phyloP scores from a whole-genome alignment of 2,797 vertebrate species.

The Limnodromus scolopaceus region DNA sequence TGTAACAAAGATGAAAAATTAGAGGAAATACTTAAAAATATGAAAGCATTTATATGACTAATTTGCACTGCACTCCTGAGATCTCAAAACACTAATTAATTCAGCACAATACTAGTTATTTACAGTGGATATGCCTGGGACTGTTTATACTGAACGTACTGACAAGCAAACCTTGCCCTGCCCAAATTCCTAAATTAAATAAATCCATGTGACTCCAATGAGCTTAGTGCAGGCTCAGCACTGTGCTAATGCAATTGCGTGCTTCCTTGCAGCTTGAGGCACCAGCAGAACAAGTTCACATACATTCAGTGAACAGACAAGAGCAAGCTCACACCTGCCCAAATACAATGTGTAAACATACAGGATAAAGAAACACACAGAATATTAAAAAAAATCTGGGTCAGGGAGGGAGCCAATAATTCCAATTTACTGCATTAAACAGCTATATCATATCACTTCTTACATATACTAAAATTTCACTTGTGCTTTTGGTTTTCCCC shows the following conservation, averaged over 20 bases:
- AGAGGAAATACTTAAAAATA: constrained; percentile 24
- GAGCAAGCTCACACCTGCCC: constrained; percentile 59
- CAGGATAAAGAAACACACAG: constrained; percentile 10
- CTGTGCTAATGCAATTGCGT: constrained; percentile 33
- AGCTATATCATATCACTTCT: not conserved
- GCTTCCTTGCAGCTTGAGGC: constrained; percentile 40
- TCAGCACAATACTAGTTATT: constrained; percentile 34
- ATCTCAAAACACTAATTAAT: constrained; percentile 18
- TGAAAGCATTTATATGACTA: not conserved
- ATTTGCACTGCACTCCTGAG: constrained; percentile 16
- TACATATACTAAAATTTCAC: not conserved
- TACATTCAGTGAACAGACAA: constrained; percentile 1
- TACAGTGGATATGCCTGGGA: constrained; percentile 29
- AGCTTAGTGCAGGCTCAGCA: constrained; percentile 56
- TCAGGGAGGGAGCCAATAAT: not conserved
- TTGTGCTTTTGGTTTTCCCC: not conserved
- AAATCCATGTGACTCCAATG: constrained; percentile 57
- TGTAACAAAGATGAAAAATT: constrained; percentile 3
- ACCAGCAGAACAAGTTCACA: constrained; percentile 56
- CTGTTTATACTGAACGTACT: constrained; percentile 34
- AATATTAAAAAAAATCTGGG: constrained; percentile 32
- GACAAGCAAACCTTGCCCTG: constrained; percentile 44
- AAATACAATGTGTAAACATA: constrained; percentile 31
- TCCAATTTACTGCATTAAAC: not conserved
- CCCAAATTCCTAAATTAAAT: constrained; percentile 69